Conservation (phyloP, 2,888 invertebrate species). For the Cosmorhoe ocellata region DNA sequence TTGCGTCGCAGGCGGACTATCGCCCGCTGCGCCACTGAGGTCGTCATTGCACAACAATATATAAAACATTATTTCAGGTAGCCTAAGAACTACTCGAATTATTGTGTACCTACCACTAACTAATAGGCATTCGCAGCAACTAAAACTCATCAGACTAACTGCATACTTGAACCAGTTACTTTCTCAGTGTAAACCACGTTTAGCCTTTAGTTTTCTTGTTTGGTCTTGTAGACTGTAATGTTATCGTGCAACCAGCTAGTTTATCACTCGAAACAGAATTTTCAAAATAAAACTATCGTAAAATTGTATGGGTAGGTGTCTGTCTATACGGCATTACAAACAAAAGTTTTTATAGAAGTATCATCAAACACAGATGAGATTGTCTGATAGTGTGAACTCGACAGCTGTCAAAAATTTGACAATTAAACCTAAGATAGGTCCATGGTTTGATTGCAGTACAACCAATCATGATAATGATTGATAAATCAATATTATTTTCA, state of each 20-base stretch:
- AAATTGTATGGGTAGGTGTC: slow-evolving; percentile 3
- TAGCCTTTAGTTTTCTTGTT: background rate
- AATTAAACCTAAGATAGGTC: background rate
- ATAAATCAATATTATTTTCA: no score
- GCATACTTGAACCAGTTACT: background rate
- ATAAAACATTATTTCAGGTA: no score
- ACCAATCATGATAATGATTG: no score
- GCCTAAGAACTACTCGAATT: no score
- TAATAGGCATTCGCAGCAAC: no score
- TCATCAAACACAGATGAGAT: slow-evolving; percentile 7
- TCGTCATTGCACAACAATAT: no score
- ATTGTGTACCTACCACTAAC: no score
- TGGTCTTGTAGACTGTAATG: slow-evolving; percentile 9
- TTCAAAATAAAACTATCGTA: slow-evolving; percentile 14
- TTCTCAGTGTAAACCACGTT: slow-evolving; percentile 3
- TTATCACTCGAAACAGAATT: slow-evolving; percentile 11
- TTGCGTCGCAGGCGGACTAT: no score
- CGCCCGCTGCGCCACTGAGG: no score
- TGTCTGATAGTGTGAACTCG: slow-evolving; percentile 1
- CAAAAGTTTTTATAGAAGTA: slow-evolving; percentile 2
- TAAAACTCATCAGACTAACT: no score
- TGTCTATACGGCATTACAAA: slow-evolving; percentile 7
- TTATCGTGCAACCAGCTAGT: slow-evolving; percentile 17
- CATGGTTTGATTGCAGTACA: no score
- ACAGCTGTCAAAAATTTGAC: background rate